Evolutionary conservation across 2,113 vertebrate genomes (phyloP), one percentile per base, ranked within the genome.

Genomic region (Sapajus apella): DNA sequence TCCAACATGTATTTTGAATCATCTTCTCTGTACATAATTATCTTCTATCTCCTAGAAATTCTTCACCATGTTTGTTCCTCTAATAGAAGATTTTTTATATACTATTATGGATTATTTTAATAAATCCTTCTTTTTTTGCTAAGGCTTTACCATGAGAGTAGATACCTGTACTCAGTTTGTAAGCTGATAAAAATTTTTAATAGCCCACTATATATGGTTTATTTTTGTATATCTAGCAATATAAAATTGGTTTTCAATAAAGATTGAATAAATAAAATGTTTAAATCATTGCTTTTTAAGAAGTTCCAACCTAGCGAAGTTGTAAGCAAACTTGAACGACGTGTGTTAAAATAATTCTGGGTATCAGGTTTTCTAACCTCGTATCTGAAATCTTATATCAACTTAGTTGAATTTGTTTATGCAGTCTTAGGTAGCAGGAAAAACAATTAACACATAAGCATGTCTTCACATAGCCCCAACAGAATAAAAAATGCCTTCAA

Each of bases 321-420:
- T 21, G 16, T 25, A 87, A 52, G 9, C 23, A 97, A 91, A 47
- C 18, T 80, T 17, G 16, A 95, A 92, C 68, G 56, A 35, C 30
- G 18, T 40, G 9, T 81, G 20, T 88, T 86, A 82, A 86, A 96
- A 70, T 27, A 93, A 96, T 86, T 96, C 23, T 77, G 66, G 27
- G 32, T 81, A 56, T 56, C 6, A 50, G 13, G 3, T 40, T 93
- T 93, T 93, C 70, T 93, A 75, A 72, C 1, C 40, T 75, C 87
- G 8, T 79, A 58, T 47, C 52, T 91, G 11, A 87, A 92, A 85
- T 72, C 13, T 90, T 55, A 32, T 43, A 93, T 40, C 35, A 52
- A n/a, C n/a, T 93, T 81, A 70, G 21, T 85, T 93, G n/a, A 70
- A 90, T 84, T 66, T 93, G 68, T 88, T 94, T 77, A 77, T 56